Percentiles rank a stretch among this genome's conserved stretches.
Evolutionary conservation across 2,888 invertebrate species (phyloP).

Genomic region (Ferrisia virgata): DNA sequence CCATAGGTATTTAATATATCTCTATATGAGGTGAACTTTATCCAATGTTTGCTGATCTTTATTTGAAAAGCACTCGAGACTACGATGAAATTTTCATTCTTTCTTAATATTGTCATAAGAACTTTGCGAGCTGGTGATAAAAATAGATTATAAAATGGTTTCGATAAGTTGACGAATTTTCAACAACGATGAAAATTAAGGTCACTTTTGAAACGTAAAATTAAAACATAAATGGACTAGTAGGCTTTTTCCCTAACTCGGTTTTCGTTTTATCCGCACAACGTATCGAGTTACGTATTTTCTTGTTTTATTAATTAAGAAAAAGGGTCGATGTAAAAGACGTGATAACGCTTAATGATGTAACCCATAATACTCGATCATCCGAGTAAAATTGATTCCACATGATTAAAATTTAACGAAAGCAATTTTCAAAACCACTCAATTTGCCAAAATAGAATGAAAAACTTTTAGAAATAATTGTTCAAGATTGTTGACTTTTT

Average conservation of each 20-base stretch:
- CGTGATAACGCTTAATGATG: not conserved
- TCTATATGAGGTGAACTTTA: not conserved
- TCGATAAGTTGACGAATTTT: not conserved
- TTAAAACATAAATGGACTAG: not conserved
- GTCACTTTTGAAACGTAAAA: not conserved
- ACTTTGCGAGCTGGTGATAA: not conserved
- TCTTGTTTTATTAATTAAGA: constrained; percentile 26
- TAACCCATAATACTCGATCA: not conserved
- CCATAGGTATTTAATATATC: not conserved
- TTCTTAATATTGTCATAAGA: not conserved
- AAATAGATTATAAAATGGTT: not conserved
- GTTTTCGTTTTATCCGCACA: not conserved
- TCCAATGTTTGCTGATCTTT: not conserved
- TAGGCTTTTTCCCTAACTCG: not conserved
- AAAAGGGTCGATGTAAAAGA: constrained; percentile 10
- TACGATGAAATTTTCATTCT: constrained; percentile 1
- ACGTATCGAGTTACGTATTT: constrained; percentile 20
- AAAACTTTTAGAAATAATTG: not conserved
- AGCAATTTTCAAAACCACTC: not conserved
- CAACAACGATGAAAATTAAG: not conserved
- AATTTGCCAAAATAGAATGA: not conserved
- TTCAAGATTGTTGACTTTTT: too few relatives aligned
- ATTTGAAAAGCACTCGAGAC: constrained; percentile 14
- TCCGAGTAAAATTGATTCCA: not conserved
- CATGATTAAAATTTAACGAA: constrained; percentile 6